These are phyloP conservation scores for Poeciliopsis prolifica DNA, from an alignment of 2,113 vertebrate species.

Conservation along the genomic window DNA sequence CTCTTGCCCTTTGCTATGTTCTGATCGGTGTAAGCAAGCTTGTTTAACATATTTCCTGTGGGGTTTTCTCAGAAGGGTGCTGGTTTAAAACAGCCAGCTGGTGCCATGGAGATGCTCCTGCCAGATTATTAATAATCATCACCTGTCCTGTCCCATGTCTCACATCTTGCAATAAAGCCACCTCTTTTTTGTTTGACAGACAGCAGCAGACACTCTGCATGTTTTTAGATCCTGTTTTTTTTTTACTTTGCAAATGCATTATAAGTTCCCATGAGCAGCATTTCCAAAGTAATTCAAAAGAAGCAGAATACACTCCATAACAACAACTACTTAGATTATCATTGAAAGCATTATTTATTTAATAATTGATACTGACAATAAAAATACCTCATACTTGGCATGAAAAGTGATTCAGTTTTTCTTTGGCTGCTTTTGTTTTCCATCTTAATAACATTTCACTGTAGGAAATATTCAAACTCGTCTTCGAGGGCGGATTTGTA, in stretches of 20 bases:
- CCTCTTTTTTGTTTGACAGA: slow-evolving; percentile 19
- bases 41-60: slow-evolving; percentile 36
- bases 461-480: too few species aligned
- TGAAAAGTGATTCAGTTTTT: not conserved
- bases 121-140: slow-evolving; percentile 45
- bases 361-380: not conserved
- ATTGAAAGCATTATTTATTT: not conserved
- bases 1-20: slow-evolving; percentile 34
- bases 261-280: not conserved
- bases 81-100: slow-evolving; percentile 49
- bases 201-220: not conserved
- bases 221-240: not conserved
- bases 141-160: slow-evolving; percentile 4
- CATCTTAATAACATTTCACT: too few species aligned
- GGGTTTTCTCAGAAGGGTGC: slow-evolving; percentile 27
- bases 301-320: not conserved
- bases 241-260: not conserved
- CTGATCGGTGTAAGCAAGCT: slow-evolving; percentile 40
- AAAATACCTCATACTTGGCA: too few species aligned
- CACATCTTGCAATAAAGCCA: slow-evolving; percentile 24
- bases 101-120: slow-evolving; percentile 28
- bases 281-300: not conserved
- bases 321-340: not conserved
- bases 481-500: too few species aligned
- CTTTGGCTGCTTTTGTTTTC: not conserved